A percentile compares a stretch with the other conserved stretches of the same genome.
Conservation (phyloP, 2,113 vertebrate species). For the Clarias macrocephalus region DNA sequence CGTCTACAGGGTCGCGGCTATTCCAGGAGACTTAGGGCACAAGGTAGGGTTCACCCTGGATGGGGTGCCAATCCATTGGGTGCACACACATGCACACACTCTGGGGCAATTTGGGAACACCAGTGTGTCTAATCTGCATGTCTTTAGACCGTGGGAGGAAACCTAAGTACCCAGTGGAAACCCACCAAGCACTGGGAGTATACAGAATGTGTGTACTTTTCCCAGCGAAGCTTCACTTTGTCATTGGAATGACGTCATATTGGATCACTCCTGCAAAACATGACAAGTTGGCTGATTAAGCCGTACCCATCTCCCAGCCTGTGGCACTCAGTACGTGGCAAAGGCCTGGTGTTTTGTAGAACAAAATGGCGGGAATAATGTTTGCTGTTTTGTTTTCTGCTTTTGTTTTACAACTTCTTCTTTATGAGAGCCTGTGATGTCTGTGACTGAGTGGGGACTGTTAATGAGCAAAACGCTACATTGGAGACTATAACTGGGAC, state of each 20-base stretch:
- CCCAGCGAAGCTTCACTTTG: not conserved
- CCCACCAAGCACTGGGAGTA: too few relatives aligned
- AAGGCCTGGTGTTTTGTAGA: conserved; percentile 27
- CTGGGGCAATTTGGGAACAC: too few relatives aligned
- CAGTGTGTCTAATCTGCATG: too few relatives aligned
- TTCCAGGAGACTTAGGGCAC: too few relatives aligned
- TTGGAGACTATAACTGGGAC: conserved; percentile 39
- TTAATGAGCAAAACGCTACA: conserved; percentile 48
- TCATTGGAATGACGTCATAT: not conserved
- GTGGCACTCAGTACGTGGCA: conserved; percentile 22
- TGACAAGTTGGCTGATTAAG: not conserved
- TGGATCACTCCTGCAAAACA: not conserved
- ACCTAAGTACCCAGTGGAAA: too few relatives aligned
- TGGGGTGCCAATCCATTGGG: too few relatives aligned
- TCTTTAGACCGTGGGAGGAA: too few relatives aligned
- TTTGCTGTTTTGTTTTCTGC: conserved; percentile 46
- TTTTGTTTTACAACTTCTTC: conserved; percentile 47
- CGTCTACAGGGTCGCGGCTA: too few relatives aligned
- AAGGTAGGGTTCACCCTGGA: too few relatives aligned
- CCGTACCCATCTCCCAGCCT: not conserved
- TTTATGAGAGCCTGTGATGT: conserved; percentile 52
- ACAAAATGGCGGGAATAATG: conserved; percentile 49
- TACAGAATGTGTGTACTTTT: not conserved
- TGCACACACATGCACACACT: too few relatives aligned
- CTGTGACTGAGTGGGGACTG: conserved; percentile 43